Evolutionary conservation across 1,140 invertebrate genomes (phyloP).

Genomic region (Drosophila grimshawi): DNA sequence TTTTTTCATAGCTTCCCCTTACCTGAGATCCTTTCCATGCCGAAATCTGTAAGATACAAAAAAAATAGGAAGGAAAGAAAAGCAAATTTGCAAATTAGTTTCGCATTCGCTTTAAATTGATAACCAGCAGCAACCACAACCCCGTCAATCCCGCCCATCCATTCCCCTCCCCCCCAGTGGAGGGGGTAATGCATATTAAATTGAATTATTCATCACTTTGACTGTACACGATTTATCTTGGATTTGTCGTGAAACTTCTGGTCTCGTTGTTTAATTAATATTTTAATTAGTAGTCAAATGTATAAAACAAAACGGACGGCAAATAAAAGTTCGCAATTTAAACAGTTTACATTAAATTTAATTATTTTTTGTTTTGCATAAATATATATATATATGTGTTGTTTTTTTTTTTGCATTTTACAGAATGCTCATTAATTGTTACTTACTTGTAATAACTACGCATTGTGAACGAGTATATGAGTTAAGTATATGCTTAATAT

Average conservation of each 20-base stretch:
- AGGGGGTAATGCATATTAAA: neutral
- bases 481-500: conserved; percentile 7
- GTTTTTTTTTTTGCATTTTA: conserved; percentile 21
- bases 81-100: conserved; percentile 22
- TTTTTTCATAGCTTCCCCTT: neutral
- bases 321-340: conserved; percentile 25
- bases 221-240: conserved; percentile 7
- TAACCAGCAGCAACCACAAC: neutral
- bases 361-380: conserved; percentile 28
- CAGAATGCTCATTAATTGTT: conserved; percentile 39
- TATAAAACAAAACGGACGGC: conserved; percentile 7
- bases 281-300: conserved; percentile 6
- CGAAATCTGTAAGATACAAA: conserved; percentile 71
- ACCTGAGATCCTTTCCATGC: conserved; percentile 85
- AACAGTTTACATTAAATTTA: conserved; percentile 46
- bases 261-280: conserved; percentile 24
- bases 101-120: neutral
- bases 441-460: conserved; percentile 46
- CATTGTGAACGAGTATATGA: conserved; percentile 6
- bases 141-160: neutral
- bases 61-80: conserved; percentile 31
- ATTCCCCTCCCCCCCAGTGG: conserved; percentile 5
- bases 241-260: conserved; percentile 64
- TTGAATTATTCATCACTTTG: conserved; percentile 3
- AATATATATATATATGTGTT: neutral